Evolutionary conservation across 2,888 invertebrate genomes (phyloP), one percentile per base, ranked within the genome.

Genomic region (Drosophila ezoana): DNA sequence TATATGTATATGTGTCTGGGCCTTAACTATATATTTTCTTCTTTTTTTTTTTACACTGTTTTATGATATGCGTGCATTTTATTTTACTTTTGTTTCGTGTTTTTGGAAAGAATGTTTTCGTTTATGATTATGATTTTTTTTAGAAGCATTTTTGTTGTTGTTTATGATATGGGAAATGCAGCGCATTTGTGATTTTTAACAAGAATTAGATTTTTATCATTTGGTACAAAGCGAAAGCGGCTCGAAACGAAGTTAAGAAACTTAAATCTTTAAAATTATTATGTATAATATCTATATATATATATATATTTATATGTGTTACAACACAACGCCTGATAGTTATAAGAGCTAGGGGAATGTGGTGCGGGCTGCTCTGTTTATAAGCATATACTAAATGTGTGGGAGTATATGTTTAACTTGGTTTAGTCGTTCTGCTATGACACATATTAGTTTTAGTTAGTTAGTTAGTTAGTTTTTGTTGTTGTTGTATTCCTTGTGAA

Each of bases 51-150:
- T 82, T 87, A 87, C 84, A 87, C 80, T 81, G 76, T 85, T 72
- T 83, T 64, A 81, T 85, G 85, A 85, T 85, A 85, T 85, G 85
- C 85, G 85, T 85, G 88, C 83, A 75, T 67, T 76, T 56, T 71
- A 48, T 43, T 67, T 52, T 1, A 40, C 41, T 45, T 43, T 18
- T 11, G 28, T 28, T 28, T 28, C 8, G 8, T 33, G 6, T 47
- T 28, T 52, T 67, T 33, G 32, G 9, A 35, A 38, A 45, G 57
- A 54, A 53, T 59, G 68, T 18, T 16, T 10, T 61, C 14, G n/a
- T 62, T 80, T 72, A 70, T 85, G 88, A 85, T 85, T 84, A 81
- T 87, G 84, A 66, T 64, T 72, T 70, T 38, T 38, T 28, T 28
- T 28, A 53, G 62, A 85, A 84, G 83, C 84, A 78, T 73, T 73